Conservation (phyloP, 2,797 vertebrate genomes). For the Clarias platycephalus region DNA sequence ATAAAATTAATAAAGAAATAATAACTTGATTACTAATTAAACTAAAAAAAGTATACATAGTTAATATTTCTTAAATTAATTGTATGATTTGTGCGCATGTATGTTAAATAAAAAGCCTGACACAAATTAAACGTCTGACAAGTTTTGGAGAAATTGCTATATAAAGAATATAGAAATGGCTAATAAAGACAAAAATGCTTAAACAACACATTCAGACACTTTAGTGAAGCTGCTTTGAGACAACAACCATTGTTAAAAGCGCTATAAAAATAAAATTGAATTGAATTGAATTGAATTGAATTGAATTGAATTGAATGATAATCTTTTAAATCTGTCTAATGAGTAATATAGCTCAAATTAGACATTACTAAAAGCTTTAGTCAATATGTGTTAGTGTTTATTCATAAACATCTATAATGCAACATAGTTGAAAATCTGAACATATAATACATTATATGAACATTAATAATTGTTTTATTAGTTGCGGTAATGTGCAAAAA, state of each 20-base stretch:
- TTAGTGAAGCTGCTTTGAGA: no score
- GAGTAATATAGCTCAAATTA: background rate
- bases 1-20: background rate
- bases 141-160: background rate
- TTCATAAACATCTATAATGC: background rate
- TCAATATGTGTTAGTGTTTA: background rate
- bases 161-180: no score
- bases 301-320: background rate
- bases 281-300: no score
- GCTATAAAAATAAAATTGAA: no score
- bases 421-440: background rate
- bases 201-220: background rate
- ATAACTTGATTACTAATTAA: background rate
- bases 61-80: background rate
- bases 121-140: background rate
- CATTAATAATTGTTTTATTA: background rate
- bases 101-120: background rate
- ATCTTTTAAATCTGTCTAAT: background rate
- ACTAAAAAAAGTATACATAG: no score
- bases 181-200: background rate
- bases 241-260: no score
- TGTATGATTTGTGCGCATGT: background rate
- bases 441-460: no score
- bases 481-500: background rate
- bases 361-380: background rate